A percentile compares a stretch with the other conserved stretches of the same genome.
Conservation (phyloP, 1,140 invertebrate genomes). For the Chionoecetes opilio region DNA sequence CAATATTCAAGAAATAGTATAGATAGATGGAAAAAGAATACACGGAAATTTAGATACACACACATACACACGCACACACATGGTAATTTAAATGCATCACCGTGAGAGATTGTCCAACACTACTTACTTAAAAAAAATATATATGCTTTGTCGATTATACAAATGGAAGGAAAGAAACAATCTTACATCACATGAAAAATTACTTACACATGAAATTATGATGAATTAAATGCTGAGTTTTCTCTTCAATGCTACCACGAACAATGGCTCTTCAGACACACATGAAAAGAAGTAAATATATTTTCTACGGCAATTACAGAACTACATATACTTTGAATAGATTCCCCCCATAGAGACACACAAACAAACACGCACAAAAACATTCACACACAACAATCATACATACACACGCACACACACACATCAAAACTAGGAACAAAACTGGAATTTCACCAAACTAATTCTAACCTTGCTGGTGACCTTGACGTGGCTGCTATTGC, state of each 20-base stretch:
- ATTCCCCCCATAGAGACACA: not conserved
- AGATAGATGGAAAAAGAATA: not conserved
- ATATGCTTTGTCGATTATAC: conserved; percentile 30
- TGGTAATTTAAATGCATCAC: not conserved
- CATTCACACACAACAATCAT: not conserved
- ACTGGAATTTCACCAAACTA: conserved; percentile 45
- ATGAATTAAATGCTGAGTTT: not conserved
- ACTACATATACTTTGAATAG: not conserved
- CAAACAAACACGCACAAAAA: conserved; percentile 31
- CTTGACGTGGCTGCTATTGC: not conserved
- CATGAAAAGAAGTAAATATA: conserved; percentile 1
- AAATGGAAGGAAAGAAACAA: not conserved
- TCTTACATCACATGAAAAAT: not conserved
- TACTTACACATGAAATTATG: not conserved
- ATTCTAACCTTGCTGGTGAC: conserved; percentile 1
- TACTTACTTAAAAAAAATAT: conserved; percentile 9
- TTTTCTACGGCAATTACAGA: conserved; percentile 30
- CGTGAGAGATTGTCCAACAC: not conserved
- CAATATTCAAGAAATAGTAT: not conserved
- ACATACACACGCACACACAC: conserved; percentile 4
- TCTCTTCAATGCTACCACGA: not conserved
- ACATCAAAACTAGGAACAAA: conserved; percentile 44
- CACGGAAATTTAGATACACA: not conserved
- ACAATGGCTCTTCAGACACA: conserved; percentile 33
- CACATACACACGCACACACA: not conserved